These are phyloP conservation scores for Drepana falcataria DNA, from an alignment of 2,888 invertebrate genomes.

Conservation along the genomic window DNA sequence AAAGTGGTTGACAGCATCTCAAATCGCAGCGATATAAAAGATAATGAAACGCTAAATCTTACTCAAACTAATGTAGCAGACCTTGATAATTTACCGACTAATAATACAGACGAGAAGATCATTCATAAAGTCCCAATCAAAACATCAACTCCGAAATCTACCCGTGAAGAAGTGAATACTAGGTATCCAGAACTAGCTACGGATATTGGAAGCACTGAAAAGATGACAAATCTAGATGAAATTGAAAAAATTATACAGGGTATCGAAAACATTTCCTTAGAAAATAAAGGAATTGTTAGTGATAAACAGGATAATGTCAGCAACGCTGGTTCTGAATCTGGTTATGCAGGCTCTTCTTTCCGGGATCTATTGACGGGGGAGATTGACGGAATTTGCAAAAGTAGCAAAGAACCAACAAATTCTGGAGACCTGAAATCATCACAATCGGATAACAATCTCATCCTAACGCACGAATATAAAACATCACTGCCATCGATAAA, in stretches of 20 bases:
- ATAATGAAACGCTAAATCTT: background rate
- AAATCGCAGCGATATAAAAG: background rate
- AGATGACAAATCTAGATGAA: constrained; percentile 14
- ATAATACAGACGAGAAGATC: constrained; percentile 13
- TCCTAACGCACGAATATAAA: constrained; percentile 25
- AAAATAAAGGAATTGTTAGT: constrained; percentile 18
- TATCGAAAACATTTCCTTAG: constrained; percentile 26
- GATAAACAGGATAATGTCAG: constrained; percentile 40
- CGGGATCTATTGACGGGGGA: constrained; percentile 39
- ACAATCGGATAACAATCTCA: constrained; percentile 9
- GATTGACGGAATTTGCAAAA: constrained; percentile 18
- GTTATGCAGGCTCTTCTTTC: constrained; percentile 43
- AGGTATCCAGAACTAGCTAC: constrained; percentile 7
- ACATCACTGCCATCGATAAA: constrained; percentile 32
- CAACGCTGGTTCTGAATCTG: constrained; percentile 50
- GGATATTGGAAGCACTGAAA: constrained; percentile 9
- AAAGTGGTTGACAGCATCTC: background rate
- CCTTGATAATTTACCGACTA: background rate
- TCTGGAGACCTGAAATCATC: constrained; percentile 5
- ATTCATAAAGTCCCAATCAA: constrained; percentile 36
- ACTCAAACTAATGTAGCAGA: background rate
- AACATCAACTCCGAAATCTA: constrained; percentile 39
- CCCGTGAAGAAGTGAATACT: constrained; percentile 9
- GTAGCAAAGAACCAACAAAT: constrained; percentile 12
- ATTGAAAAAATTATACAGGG: constrained; percentile 21